Evolutionary conservation across 2,888 invertebrate genomes (phyloP).

Genomic region (Zygaena filipendulae): DNA sequence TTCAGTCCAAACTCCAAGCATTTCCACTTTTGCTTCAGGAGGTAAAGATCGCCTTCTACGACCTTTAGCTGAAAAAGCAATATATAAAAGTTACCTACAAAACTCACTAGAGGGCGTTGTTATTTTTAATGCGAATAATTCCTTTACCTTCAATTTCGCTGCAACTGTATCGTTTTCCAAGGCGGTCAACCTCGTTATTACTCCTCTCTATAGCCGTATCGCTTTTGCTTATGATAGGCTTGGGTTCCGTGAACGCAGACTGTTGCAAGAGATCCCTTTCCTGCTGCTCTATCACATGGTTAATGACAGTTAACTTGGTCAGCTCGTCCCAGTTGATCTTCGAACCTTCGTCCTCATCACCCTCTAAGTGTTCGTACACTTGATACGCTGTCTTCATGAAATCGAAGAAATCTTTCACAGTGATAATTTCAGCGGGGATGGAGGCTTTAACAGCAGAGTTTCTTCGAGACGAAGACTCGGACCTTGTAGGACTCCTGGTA

Average conservation of each 20-base stretch:
- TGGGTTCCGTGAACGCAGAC: slow-evolving; percentile 35
- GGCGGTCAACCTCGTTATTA: slow-evolving; percentile 25
- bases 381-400: slow-evolving; percentile 80
- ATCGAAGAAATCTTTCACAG: slow-evolving; percentile 76
- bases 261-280: slow-evolving; percentile 52
- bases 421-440: slow-evolving; percentile 68
- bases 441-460: slow-evolving; percentile 28
- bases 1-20: slow-evolving; percentile 61
- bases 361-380: slow-evolving; percentile 64
- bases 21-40: slow-evolving; percentile 47
- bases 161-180: slow-evolving; percentile 43
- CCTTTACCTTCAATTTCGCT: slow-evolving; percentile 47
- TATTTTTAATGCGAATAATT: background rate
- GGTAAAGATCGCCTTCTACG: slow-evolving; percentile 32
- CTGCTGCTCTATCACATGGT: slow-evolving; percentile 55
- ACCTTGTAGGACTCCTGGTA: slow-evolving; percentile 28
- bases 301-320: slow-evolving; percentile 55
- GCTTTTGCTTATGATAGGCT: slow-evolving; percentile 44
- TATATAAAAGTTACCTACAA: too few relatives aligned
- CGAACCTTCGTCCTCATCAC: slow-evolving; percentile 43
- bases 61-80: slow-evolving; percentile 26
- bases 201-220: slow-evolving; percentile 40
- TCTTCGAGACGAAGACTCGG: slow-evolving; percentile 28
- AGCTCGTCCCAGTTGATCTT: slow-evolving; percentile 65
- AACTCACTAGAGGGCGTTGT: too few relatives aligned